Conservation (phyloP, 2,888 invertebrate genomes). For the Bedellia somnulentella region DNA sequence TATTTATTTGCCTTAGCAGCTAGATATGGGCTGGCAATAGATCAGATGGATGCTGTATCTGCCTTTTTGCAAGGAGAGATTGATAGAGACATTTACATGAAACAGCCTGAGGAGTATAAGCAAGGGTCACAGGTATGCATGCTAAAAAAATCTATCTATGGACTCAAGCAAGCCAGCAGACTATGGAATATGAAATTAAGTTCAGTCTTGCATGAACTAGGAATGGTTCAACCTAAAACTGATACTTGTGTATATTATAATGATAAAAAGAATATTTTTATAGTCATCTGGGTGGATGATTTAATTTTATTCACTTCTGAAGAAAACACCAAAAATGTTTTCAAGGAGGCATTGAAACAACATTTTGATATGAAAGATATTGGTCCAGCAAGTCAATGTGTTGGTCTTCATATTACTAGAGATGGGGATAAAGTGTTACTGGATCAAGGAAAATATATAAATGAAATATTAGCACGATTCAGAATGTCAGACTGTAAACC, state of each 20-base stretch:
- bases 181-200: constrained; percentile 7
- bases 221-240: constrained; percentile 4
- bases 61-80: no score
- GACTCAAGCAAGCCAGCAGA: constrained; percentile 8
- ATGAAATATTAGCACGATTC: constrained; percentile 5
- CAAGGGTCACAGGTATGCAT: constrained; percentile 5
- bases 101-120: constrained; percentile 4
- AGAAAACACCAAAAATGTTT: neutral
- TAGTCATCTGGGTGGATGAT: constrained; percentile 8
- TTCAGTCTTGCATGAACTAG: constrained; percentile 5
- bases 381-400: constrained; percentile 1
- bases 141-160: constrained; percentile 8
- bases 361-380: constrained; percentile 8
- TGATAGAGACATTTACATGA: constrained; percentile 5
- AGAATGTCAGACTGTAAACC: constrained; percentile 7
- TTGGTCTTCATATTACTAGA: constrained; percentile 6
- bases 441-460: constrained; percentile 7
- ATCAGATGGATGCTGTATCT: no score
- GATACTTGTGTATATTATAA: constrained; percentile 8
- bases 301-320: constrained; percentile 6
- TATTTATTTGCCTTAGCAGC: no score
- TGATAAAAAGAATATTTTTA: constrained; percentile 4
- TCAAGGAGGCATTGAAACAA: constrained; percentile 6
- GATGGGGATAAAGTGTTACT: constrained; percentile 1
- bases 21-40: no score